Conservation (phyloP, 2,797 vertebrate species). For the Neosilurus mollespiculum region DNA sequence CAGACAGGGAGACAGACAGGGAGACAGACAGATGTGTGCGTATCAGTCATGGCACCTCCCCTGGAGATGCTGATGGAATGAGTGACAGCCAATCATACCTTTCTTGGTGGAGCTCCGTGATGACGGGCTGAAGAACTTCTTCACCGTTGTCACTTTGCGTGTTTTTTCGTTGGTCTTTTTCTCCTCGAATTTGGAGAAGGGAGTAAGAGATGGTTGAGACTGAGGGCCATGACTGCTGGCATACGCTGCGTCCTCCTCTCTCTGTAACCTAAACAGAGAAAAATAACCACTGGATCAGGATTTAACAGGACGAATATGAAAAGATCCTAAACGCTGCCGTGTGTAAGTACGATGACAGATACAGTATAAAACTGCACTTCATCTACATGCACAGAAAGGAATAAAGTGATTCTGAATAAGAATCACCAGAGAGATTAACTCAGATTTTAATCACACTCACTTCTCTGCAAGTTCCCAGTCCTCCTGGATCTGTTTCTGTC, state of each 20-base stretch:
- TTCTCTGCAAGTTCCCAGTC: slow-evolving; percentile 95
- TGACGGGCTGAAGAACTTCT: slow-evolving; percentile 97
- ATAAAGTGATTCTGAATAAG: not conserved
- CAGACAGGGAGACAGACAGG: not conserved
- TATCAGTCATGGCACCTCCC: not conserved
- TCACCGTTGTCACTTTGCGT: slow-evolving; percentile 93
- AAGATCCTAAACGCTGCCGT: not conserved
- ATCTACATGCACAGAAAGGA: not conserved
- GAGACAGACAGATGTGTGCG: not conserved
- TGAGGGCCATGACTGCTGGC: slow-evolving; percentile 86
- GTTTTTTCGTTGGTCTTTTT: slow-evolving; percentile 98
- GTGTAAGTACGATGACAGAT: not conserved
- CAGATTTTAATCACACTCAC: slow-evolving; percentile 67
- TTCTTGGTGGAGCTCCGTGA: slow-evolving; percentile 89
- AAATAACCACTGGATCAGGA: not conserved
- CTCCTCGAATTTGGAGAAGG: slow-evolving; percentile 97
- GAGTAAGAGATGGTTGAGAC: slow-evolving; percentile 73
- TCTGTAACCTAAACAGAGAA: slow-evolving; percentile 78
- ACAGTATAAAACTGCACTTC: too few relatives aligned
- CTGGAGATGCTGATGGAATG: not conserved
- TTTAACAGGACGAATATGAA: not conserved
- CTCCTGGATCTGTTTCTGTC: slow-evolving; percentile 96
- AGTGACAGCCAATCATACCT: slow-evolving; percentile 68
- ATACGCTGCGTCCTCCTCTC: slow-evolving; percentile 95
- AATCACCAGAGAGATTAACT: not conserved